Evolutionary conservation across 2,113 vertebrate species (phyloP), one percentile per base, ranked within the genome.

Genomic region (Prunella himalayana): DNA sequence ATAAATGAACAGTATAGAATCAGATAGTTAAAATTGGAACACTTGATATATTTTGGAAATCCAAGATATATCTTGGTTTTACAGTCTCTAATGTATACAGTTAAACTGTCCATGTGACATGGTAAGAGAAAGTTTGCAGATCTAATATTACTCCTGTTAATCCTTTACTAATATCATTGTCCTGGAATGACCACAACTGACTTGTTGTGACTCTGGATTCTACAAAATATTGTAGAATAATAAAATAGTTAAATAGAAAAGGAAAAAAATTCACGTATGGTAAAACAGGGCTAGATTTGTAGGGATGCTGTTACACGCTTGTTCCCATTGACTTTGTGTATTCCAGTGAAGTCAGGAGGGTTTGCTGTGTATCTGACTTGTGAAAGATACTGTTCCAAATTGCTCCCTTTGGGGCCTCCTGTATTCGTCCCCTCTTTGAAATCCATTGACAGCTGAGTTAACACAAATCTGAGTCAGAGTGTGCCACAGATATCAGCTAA

Each of bases 211-310:
- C 15, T 70, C 22, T 54, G 25, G 24, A 59, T 75, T 51, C 14
- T 47, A 39, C 30, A 54, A 25, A 65, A 56, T 37, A n/a, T 31
- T 22, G 4, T 64, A 68, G 17, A 49, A 56, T 33, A 68, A 61
- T 42, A 22, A 39, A 75, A 56, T 13, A 50, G 15, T 1, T 1
- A 69, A 44, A 70, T 19, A 35, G 7, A 50, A 80, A 80, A 65
- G 4, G 11, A 1, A 4, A 28, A 50, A 39, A 53, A 59, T 30
- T 2, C 4, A 10, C 5, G 10, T 14, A 69, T 0, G 1, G 3
- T 49, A 44, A 54, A 82, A 19, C 8, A 44, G 7, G 25, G 2
- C 2, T 41, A 64, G 31, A 44, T 71, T 78, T 81, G 7, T 82
- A 45, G 7, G 13, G 15, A 27, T 82, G 39, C 53, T 84, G 10